Percentiles rank a stretch among this genome's conserved stretches.
Conservation (phyloP, 2,113 vertebrate species). For the Fukomys damarensis region DNA sequence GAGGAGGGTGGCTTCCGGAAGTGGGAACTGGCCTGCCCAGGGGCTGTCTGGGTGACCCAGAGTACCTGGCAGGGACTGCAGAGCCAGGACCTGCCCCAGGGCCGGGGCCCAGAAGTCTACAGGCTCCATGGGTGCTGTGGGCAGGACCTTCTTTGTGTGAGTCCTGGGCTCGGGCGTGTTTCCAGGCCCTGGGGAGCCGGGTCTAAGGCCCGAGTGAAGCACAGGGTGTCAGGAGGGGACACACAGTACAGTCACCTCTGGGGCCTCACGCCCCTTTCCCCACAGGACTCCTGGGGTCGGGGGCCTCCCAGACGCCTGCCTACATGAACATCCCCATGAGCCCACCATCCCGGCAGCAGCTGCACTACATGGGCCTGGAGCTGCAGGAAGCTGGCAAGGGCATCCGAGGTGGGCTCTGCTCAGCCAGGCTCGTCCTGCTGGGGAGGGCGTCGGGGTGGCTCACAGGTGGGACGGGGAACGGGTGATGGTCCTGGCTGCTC, state of each 20-base stretch:
- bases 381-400: constrained; percentile 85
- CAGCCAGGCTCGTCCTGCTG: not conserved
- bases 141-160: not conserved
- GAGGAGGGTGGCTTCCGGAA: not conserved
- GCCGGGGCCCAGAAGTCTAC: not conserved
- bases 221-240: not conserved
- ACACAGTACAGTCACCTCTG: rapidly evolving
- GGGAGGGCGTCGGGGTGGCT: not conserved
- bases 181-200: not conserved
- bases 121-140: no score
- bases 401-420: constrained; percentile 86
- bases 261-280: not conserved
- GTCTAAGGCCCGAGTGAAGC: not conserved
- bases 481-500: rapidly evolving
- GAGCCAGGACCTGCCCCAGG: not conserved
- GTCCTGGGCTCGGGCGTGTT: no score
- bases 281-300: not conserved
- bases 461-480: not conserved
- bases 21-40: not conserved
- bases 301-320: constrained; percentile 57
- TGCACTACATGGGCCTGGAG: constrained; percentile 91
- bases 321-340: constrained; percentile 93
- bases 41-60: not conserved
- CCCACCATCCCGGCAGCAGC: constrained; percentile 88
- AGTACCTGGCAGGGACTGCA: not conserved